These are phyloP conservation scores for Bradynema listronoti DNA, from an alignment of 1,140 invertebrate species.

Conservation along the genomic window DNA sequence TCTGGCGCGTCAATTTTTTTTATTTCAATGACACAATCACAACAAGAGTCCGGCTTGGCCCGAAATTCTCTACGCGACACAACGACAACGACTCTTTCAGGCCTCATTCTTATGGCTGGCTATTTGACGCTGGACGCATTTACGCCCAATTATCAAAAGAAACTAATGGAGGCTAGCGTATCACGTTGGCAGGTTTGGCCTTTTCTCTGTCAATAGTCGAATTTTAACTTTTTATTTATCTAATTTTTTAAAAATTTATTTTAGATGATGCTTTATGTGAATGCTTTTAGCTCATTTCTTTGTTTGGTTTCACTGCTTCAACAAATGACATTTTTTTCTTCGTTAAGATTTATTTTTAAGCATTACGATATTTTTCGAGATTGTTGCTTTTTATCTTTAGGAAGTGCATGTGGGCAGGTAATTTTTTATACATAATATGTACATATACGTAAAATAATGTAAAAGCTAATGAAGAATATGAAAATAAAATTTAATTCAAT, in stretches of 20 bases:
- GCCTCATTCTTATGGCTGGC: constrained; percentile 73
- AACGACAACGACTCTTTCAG: constrained; percentile 72
- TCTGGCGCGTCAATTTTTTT: constrained; percentile 74
- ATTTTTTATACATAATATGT: no score
- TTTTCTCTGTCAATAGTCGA: no score
- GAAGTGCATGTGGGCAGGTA: constrained; percentile 46
- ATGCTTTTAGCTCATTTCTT: constrained; percentile 85
- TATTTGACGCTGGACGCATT: constrained; percentile 96
- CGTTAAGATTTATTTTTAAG: constrained; percentile 70
- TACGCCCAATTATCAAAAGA: constrained; percentile 94
- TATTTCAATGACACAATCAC: constrained; percentile 23
- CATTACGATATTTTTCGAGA: constrained; percentile 58
- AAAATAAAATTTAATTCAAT: no score
- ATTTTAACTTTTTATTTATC: no score
- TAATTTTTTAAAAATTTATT: no score
- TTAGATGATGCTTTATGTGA: constrained; percentile 97
- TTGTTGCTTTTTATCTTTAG: constrained; percentile 55
- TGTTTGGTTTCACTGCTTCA: constrained; percentile 79
- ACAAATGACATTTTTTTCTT: constrained; percentile 73
- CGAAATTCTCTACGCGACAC: constrained; percentile 48
- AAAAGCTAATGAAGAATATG: no score
- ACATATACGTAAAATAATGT: no score
- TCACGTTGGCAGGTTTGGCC: constrained; percentile 41
- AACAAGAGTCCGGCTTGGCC: not conserved
- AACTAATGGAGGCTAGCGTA: constrained; percentile 68